Evolutionary conservation across 2,888 invertebrate genomes (phyloP), one percentile per base, ranked within the genome.

Genomic region (Melikaiella ostensackeni): DNA sequence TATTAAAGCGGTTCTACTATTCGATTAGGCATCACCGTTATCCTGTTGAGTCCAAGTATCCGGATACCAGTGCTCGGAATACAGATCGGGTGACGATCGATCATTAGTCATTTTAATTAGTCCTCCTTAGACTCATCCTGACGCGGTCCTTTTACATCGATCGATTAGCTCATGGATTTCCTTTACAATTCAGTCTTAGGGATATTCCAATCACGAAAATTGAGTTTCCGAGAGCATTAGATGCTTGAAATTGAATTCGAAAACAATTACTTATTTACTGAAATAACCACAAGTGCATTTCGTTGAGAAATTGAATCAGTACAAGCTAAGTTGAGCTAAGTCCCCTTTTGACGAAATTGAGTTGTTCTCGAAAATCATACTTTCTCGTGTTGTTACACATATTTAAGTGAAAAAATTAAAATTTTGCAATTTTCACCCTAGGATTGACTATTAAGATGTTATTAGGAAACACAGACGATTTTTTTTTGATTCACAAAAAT

Each of bases 71-170:
- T 70, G 66, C 66, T 66, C 19, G 50, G 70, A 70, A 70, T 70
- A 70, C 50, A 30, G 50, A 50, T 70, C 46, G 46, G 30, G n/a
- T 70, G 50, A 50, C 70, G 30, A 70, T 70, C 50, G n/a, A 70
- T 70, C 70, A 70, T 30, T 27, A 46, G n/a, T 70, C n/a, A 27
- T 70, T 70, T 50, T 70, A 70, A 70, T 70, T 70, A 70, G 30
- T 50, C 70, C 70, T 19, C 30, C 70, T 70, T 30, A 50, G 70
- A 70, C 66, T 66, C 42, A 27, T 46, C 27, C 42, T 46, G 42
- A 66, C 27, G 19, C 27, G 46, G 42, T 66, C 6, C 35, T 62
- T 62, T 62, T 62, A 62, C 16, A 35, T 19, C 21, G 13, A 70
- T 70, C 30, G 46, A 46, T 30, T 9, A 30, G 30, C 42, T 42